Base-by-base conservation (phyloP, 1,140 invertebrate species). In the Scaptodrosophila lebanonensis region DNA sequence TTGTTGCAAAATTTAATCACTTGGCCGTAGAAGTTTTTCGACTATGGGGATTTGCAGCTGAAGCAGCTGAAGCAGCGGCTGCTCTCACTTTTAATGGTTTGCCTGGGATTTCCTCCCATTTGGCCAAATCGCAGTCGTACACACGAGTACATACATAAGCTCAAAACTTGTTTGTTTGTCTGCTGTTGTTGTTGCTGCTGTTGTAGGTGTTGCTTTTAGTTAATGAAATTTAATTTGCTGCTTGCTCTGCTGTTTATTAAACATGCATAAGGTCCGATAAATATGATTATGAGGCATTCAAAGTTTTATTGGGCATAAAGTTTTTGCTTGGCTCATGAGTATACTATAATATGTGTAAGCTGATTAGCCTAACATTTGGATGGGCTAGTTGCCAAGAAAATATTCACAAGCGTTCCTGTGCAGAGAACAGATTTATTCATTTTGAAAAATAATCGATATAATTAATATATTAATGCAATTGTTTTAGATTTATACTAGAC, bases 191-290 rank as follows among this genome's bases (percentile, higher is more conserved):
- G 35, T 16, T 33, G 9, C 44, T 9, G 42, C 48, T 35, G 27
- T 38, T 33, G 36, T 3, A 18, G 11, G 25, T 51, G 42, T 39
- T 30, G 76, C 75, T 82, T 75, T 79, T 79, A 79, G 69, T 75
- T 79, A 79, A 79, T 79, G 71, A 79, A 79, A 79, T 82, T 50
- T 49, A 61, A 82, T 66, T 82, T 67, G 57, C 57, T 32, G 16
- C 29, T 48, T 8, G 30, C 47, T 13, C 13, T 36, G 45, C 18
- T 15, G 16, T 32, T 38, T 43, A 53, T 52, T 33, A 49, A 60
- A 60, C 54, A 70, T 70, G 29, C 27, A 62, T 50, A 42, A 50
- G 32, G 22, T 17, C 43, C 16, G 12, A 15, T 9, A 27, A 35
- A 2, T 5, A 11, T 3, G 15, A 9, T 20, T 3, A 29, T 22